Evolutionary conservation across 2,113 vertebrate species (phyloP).

Genomic region (Pipra filicauda): DNA sequence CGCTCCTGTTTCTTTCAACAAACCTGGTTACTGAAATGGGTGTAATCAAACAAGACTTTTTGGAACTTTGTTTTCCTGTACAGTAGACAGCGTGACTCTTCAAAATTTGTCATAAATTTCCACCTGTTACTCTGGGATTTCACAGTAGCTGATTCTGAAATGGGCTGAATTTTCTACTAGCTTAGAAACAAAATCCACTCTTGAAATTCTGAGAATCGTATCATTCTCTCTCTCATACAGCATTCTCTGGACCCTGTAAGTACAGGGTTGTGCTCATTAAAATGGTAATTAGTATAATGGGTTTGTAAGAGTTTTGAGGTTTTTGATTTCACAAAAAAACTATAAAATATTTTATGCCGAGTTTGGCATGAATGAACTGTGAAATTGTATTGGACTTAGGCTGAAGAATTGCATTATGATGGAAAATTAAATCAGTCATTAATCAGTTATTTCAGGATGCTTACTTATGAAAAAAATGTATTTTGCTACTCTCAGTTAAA

Average conservation of each 20-base stretch:
- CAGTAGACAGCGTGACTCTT: neutral
- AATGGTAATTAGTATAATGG: neutral
- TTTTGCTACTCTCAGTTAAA: neutral
- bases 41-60: neutral
- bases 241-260: neutral
- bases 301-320: neutral
- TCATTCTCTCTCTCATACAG: neutral
- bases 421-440: slow-evolving; percentile 1
- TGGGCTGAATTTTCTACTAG: neutral
- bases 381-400: neutral
- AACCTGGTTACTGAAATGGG: neutral
- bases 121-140: neutral
- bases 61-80: neutral
- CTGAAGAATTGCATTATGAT: neutral
- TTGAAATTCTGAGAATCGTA: neutral
- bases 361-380: neutral
- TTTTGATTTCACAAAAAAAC: neutral
- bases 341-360: neutral
- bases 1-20: neutral
- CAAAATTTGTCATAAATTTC: neutral
- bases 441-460: neutral
- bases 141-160: neutral
- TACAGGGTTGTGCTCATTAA: neutral
- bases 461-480: neutral
- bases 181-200: neutral